Evolutionary conservation across 2,113 vertebrate species (phyloP).

Genomic region (Nipponia nippon): DNA sequence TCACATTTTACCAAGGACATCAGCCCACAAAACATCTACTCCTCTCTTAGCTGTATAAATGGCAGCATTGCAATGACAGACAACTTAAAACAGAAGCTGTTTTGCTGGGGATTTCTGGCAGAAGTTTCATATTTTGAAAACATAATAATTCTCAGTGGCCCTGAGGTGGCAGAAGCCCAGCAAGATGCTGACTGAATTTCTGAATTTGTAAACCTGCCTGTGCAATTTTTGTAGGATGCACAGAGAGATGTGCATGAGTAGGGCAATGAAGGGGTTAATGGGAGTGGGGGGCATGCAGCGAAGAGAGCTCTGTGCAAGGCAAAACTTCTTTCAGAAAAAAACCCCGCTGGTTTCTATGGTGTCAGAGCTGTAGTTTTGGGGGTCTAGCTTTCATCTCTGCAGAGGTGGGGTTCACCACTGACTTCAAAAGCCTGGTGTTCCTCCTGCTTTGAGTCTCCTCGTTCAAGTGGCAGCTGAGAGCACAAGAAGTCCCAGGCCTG

Average conservation of each 20-base stretch:
- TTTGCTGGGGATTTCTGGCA: slow-evolving; percentile 4
- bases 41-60: background rate
- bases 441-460: background rate
- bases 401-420: background rate
- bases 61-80: background rate
- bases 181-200: background rate
- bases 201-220: background rate
- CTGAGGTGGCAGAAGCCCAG: background rate
- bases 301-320: background rate
- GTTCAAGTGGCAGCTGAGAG: background rate
- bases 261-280: background rate
- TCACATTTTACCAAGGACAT: slow-evolving; percentile 39
- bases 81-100: slow-evolving; percentile 1
- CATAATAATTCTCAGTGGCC: background rate
- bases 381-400: background rate
- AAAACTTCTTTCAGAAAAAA: background rate
- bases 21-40: slow-evolving; percentile 12
- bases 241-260: background rate
- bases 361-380: background rate
- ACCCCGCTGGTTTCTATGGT: background rate
- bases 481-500: background rate
- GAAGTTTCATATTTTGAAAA: background rate
- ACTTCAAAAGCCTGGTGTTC: background rate
- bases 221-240: background rate
- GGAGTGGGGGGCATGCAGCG: background rate